Base-by-base conservation (phyloP, 1,140 invertebrate species). In the Potamilus streckersoni region DNA sequence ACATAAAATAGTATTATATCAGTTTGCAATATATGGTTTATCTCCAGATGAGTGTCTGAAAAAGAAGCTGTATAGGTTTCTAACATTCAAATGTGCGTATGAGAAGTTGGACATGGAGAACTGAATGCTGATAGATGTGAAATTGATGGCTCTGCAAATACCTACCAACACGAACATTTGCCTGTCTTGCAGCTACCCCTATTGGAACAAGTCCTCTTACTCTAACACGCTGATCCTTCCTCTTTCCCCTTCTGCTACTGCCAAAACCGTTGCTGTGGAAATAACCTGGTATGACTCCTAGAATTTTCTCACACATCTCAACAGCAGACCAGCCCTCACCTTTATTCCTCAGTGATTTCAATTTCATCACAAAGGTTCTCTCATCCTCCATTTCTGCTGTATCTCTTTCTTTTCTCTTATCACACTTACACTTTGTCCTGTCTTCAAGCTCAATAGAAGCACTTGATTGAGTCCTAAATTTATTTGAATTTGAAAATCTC, bases 241-340 rank as follows among this genome's bases (percentile, higher is more conserved):
- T 72, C 57, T 71, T 61, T 13, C 69, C 64, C n/a, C 66, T 69
- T 12, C 16, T 23, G 19, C 62, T 49, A 67, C 49, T 72, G 8
- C 17, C 55, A 20, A 67, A 69, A 61, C 71, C 58, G 58, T 56
- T 62, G n/a, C 64, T 62, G 1, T 71, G 70, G 58, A 58, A 72
- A 69, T 77, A 71, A n/a, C 75, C 75, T 57, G 75, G 75, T 49
- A 77, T 60, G n/a, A 77, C 61, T 19, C 75, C 75, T 20, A 77
- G 56, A 8, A 77, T 58, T 16, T 56, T 31, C 60, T 77, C 75
- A 73, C 75, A 77, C n/a, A 77, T 16, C 64, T 72, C 63, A 13
- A 77, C 70, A 68, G 70, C 73, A 27, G 69, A 61, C 23, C 55
- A 56, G n/a, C 56, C 65, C 13, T 72, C 56, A 12, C 19, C 12